Base-by-base conservation (phyloP, 2,113 vertebrate species). In the Henicopernis longicauda region DNA sequence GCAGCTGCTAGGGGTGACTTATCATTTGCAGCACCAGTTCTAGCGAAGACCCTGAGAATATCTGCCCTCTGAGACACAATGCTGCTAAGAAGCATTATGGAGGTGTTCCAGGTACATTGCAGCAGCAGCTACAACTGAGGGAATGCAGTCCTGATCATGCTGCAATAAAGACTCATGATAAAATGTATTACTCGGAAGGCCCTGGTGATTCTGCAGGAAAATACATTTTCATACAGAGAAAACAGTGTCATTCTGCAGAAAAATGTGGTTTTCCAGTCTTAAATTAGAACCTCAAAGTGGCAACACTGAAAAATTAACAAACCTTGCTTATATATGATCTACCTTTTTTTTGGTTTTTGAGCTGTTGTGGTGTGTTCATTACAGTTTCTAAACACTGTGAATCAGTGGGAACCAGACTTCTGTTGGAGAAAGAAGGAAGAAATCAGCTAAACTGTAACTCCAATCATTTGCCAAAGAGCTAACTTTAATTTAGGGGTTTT, bases 181-280 rank as follows among this genome's bases (percentile, higher is more conserved):
- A 89, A 62, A 76, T 15, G 4, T 3, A 67, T 7, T 31, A 40
- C 8, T 44, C 13, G n/a, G 42, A n/a, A 80, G 11, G 29, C 10
- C 27, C 38, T 47, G 31, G 20, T 73, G n/a, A 57, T 44, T 85
- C 58, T 57, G 13, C 21, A 44, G 22, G 36, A 70, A 74, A 42
- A 40, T 9, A 38, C 10, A 18, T 49, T 77, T 77, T 42, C 3
- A 14, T 27, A 21, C 4, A 34, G 12, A 78, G 27, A 78, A 71
- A 77, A 62, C 0, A 25, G 23, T 17, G 16, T 54, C 17, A 22
- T 1, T 36, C 7, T 38, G 26, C 6, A 57, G 10, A 58, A 76
- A 73, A 59, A 4, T 0, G 1, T 2, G 1, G 3, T 59, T 70
- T 76, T 44, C 7, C 29, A 54, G 11, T 25, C 6, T 47, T 70